Conservation (phyloP, 2,888 invertebrate species). For the Plebejus melissa region DNA sequence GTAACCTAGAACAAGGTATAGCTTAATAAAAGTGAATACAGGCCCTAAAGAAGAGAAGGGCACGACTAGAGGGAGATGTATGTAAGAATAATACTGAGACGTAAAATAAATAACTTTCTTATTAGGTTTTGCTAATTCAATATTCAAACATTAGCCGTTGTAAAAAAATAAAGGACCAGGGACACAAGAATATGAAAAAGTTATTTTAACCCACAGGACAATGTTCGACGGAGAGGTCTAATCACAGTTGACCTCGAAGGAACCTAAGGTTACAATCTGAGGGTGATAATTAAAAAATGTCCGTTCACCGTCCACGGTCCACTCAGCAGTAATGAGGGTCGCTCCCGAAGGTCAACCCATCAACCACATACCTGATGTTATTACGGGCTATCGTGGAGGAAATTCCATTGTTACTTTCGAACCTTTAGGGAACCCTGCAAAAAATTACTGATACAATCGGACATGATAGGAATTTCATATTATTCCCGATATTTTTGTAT, state of each 20-base stretch:
- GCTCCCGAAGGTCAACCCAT: neutral
- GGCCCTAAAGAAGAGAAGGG: too few relatives aligned
- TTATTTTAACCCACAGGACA: neutral
- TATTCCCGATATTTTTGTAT: neutral
- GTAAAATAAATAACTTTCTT: too few relatives aligned
- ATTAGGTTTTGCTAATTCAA: too few relatives aligned
- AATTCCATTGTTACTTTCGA: neutral
- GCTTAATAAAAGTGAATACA: too few relatives aligned
- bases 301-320: neutral
- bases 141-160: too few relatives aligned
- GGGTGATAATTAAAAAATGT: conserved; percentile 1
- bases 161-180: neutral
- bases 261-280: neutral
- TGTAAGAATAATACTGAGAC: too few relatives aligned
- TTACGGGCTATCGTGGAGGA: neutral
- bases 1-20: too few relatives aligned
- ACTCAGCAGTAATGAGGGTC: neutral
- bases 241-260: neutral
- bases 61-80: too few relatives aligned
- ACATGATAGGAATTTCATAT: too few relatives aligned
- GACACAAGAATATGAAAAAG: neutral
- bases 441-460: neutral
- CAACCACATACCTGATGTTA: neutral
- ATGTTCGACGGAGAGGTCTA: neutral
- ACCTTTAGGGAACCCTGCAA: neutral